Conservation (phyloP, 1,140 invertebrate species). For the Drosophila mojavensis region DNA sequence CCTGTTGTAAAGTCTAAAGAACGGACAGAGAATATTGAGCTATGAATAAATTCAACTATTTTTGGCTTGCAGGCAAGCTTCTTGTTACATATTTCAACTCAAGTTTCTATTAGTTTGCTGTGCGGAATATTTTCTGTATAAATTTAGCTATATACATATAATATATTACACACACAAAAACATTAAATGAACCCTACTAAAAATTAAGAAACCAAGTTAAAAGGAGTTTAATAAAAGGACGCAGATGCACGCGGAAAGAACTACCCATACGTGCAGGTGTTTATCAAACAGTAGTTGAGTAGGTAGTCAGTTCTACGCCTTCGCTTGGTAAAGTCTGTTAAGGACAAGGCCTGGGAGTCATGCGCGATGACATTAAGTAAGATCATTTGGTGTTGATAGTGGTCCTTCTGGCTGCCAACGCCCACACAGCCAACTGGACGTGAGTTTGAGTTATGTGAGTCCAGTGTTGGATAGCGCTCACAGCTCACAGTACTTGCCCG, state of each 20-base stretch:
- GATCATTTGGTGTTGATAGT: slow-evolving; percentile 36
- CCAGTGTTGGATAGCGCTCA: slow-evolving; percentile 5
- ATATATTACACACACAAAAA: background rate
- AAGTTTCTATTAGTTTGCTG: no score
- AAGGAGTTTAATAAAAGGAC: slow-evolving; percentile 56
- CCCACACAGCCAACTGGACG: slow-evolving; percentile 11
- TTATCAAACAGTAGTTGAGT: slow-evolving; percentile 56
- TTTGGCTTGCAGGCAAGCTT: no score
- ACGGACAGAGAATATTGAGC: no score
- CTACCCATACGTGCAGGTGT: slow-evolving; percentile 24
- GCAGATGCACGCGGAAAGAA: slow-evolving; percentile 16
- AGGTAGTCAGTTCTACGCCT: slow-evolving; percentile 63
- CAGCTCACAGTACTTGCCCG: slow-evolving; percentile 23
- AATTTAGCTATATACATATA: no score
- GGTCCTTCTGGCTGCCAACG: slow-evolving; percentile 16
- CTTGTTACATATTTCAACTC: no score
- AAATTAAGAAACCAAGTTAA: slow-evolving; percentile 5
- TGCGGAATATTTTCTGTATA: no score
- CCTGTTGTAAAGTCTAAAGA: no score
- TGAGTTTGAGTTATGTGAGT: slow-evolving; percentile 28
- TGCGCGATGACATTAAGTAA: no score
- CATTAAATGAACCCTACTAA: slow-evolving; percentile 34
- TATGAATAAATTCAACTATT: no score
- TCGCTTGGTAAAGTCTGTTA: slow-evolving; percentile 26
- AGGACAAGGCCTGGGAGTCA: slow-evolving; percentile 10